phyloP scores from a whole-genome alignment of 2,888 invertebrate genomes.

The Limenitis camilla region DNA sequence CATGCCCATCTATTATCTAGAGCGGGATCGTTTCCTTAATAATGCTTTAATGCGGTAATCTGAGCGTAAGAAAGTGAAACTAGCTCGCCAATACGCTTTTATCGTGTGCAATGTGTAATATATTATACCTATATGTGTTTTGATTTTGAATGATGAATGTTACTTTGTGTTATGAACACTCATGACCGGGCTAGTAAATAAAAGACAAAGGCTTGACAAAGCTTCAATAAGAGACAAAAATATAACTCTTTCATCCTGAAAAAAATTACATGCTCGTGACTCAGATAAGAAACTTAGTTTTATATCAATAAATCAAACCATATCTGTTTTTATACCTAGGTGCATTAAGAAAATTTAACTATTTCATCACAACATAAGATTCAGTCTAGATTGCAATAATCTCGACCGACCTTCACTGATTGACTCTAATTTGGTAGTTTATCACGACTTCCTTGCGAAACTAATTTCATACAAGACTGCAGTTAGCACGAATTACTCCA shows the following conservation, averaged over 20 bases:
- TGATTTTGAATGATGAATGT: not conserved
- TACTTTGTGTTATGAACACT: not conserved
- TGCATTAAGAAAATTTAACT: not conserved
- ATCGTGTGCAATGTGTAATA: not conserved
- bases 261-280: too few species aligned
- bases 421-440: constrained; percentile 6
- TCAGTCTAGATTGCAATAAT: not conserved
- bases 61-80: constrained; percentile 20
- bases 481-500: not conserved
- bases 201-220: too few species aligned
- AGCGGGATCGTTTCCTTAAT: constrained; percentile 24
- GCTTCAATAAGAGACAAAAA: too few species aligned
- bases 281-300: too few species aligned
- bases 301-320: too few species aligned
- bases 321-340: not conserved
- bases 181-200: too few species aligned
- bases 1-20: constrained; percentile 29
- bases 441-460: constrained; percentile 8
- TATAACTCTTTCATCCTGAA: too few species aligned
- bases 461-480: constrained; percentile 2
- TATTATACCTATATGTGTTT: not conserved
- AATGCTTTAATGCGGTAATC: constrained; percentile 20
- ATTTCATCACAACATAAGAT: not conserved
- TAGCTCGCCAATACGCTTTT: constrained; percentile 3
- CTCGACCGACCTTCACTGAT: constrained; percentile 3